phyloP scores from a whole-genome alignment of 2,113 vertebrate genomes.

The Galeopterus variegatus region DNA sequence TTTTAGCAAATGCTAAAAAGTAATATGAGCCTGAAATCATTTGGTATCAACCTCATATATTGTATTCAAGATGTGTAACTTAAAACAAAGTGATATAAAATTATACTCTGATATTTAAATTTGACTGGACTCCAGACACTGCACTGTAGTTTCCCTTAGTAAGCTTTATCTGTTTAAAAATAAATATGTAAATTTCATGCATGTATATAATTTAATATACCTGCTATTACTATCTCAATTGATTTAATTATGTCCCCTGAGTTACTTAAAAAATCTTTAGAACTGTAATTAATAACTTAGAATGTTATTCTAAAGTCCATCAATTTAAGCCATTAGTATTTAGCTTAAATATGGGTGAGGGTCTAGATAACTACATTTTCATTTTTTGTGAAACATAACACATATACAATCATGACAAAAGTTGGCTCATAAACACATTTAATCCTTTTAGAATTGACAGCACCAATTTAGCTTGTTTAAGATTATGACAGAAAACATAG shows the following conservation, averaged over 20 bases:
- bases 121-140: not conserved
- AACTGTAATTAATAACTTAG: slow-evolving; percentile 77
- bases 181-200: slow-evolving; percentile 51
- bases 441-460: slow-evolving; percentile 29
- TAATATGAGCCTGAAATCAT: slow-evolving; percentile 60
- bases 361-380: not conserved
- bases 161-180: slow-evolving; percentile 58
- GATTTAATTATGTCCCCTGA: slow-evolving; percentile 64
- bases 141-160: slow-evolving; percentile 35
- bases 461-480: slow-evolving; percentile 52
- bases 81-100: slow-evolving; percentile 44
- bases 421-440: not conserved
- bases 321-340: slow-evolving; percentile 72
- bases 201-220: slow-evolving; percentile 78
- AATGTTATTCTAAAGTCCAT: slow-evolving; percentile 52
- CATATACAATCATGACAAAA: slow-evolving; percentile 56
- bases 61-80: slow-evolving; percentile 54
- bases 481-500: slow-evolving; percentile 30
- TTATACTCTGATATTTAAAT: slow-evolving; percentile 60
- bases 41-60: slow-evolving; percentile 35
- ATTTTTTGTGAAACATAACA: slow-evolving; percentile 61
- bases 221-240: slow-evolving; percentile 77
- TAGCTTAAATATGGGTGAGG: not conserved
- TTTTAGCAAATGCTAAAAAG: slow-evolving; percentile 71
- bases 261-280: slow-evolving; percentile 83